Percentiles rank a stretch among this genome's conserved stretches.
phyloP scores from a whole-genome alignment of 92 coral and sea anemone genomes.

The Montipora capitata region DNA sequence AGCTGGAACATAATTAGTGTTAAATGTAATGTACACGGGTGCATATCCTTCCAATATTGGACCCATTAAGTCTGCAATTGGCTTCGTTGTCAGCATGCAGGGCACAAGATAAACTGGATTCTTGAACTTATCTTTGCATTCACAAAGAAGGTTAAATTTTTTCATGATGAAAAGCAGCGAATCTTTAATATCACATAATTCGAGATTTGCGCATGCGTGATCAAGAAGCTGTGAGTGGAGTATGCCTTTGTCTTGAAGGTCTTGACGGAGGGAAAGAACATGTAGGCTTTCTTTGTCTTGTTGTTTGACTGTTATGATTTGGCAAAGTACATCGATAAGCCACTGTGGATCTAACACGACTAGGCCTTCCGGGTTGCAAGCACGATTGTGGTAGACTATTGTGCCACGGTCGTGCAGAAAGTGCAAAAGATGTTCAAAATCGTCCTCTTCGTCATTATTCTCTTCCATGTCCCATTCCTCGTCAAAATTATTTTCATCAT shows the following conservation, averaged over 20 bases:
- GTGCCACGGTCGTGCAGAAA: slow-evolving; percentile 40
- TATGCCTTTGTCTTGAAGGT: slow-evolving; percentile 16
- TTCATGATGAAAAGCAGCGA: slow-evolving; percentile 32
- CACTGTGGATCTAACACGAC: slow-evolving; percentile 48
- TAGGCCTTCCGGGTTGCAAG: slow-evolving; percentile 10
- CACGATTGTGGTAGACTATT: slow-evolving; percentile 10
- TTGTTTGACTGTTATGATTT: slow-evolving; percentile 22
- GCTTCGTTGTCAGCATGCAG: slow-evolving; percentile 26
- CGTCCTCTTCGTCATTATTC: background rate
- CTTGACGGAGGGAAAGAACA: slow-evolving; percentile 7
- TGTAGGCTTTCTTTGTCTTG: background rate
- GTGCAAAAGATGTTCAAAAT: slow-evolving; percentile 30
- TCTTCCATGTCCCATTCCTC: background rate
- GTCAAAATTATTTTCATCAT: background rate
- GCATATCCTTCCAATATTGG: background rate
- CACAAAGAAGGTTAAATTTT: slow-evolving; percentile 28
- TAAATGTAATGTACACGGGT: slow-evolving; percentile 36
- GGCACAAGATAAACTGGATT: slow-evolving; percentile 8
- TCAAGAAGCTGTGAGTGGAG: slow-evolving; percentile 17
- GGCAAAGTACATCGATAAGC: slow-evolving; percentile 1
- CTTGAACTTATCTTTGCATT: background rate
- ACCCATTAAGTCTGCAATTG: background rate
- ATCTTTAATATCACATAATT: slow-evolving; percentile 7
- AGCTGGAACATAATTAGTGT: slow-evolving; percentile 31
- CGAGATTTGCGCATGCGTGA: slow-evolving; percentile 17